Evolutionary conservation across 2,113 vertebrate species (phyloP).

Genomic region (Takifugu flavidus): DNA sequence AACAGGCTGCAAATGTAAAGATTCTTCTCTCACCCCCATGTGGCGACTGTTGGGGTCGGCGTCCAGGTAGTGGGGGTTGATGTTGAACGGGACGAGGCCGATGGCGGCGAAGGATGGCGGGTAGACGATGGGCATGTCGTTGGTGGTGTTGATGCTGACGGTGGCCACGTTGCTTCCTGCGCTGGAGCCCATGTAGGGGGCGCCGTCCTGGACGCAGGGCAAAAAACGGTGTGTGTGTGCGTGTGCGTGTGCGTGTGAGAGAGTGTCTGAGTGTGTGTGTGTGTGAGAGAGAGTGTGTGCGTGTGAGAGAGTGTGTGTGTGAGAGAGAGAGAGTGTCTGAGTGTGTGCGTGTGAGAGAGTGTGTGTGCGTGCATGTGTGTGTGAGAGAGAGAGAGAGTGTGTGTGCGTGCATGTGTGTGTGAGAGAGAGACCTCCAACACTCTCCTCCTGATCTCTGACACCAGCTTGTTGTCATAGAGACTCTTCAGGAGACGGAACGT

Average conservation of each 20-base stretch:
- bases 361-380: no score
- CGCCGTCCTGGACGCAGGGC: constrained; percentile 70
- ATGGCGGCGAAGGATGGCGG: constrained; percentile 81
- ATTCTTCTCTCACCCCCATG: constrained; percentile 78
- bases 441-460: constrained; percentile 79
- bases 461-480: constrained; percentile 82
- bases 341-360: no score
- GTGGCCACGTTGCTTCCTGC: constrained; percentile 84
- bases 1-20: not conserved
- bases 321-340: no score
- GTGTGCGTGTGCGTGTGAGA: not conserved
- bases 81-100: constrained; percentile 86
- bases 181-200: constrained; percentile 86
- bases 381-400: no score
- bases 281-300: no score
- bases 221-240: no score
- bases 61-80: constrained; percentile 87
- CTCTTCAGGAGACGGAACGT: constrained; percentile 87
- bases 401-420: not conserved
- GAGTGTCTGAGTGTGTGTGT: not conserved
- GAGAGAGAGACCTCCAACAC: constrained; percentile 78
- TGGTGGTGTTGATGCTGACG: constrained; percentile 84
- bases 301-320: no score
- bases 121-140: constrained; percentile 87
- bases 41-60: constrained; percentile 77